Percentiles rank a stretch among this genome's conserved stretches.
phyloP scores from a whole-genome alignment of 1,140 invertebrate species.

The Pseudomyrmex pallidus region DNA sequence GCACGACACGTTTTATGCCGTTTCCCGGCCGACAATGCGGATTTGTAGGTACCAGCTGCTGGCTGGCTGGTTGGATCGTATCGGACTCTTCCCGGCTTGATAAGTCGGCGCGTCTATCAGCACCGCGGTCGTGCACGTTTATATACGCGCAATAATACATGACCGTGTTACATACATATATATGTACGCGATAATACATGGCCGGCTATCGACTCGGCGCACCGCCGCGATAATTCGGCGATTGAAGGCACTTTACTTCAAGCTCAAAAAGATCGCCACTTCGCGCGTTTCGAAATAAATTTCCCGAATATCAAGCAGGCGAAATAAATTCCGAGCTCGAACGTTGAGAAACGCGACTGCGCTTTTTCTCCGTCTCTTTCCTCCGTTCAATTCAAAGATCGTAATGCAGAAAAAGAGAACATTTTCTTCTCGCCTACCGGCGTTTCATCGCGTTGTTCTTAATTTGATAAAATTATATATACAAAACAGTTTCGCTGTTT shows the following conservation, averaged over 20 bases:
- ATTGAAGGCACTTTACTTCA: conserved; percentile 8
- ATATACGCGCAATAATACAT: conserved; percentile 36
- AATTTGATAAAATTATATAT: too few relatives aligned
- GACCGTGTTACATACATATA: not conserved
- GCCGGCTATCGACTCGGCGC: conserved; percentile 27
- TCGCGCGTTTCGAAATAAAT: too few relatives aligned
- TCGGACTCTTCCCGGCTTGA: conserved; percentile 33
- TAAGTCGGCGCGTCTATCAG: conserved; percentile 37
- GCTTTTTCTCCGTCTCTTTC: too few relatives aligned
- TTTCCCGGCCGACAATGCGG: conserved; percentile 26
- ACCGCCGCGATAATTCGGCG: conserved; percentile 32
- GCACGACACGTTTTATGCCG: conserved; percentile 22
- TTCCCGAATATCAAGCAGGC: too few relatives aligned
- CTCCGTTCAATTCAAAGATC: too few relatives aligned
- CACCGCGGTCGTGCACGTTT: not conserved
- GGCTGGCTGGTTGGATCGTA: conserved; percentile 17
- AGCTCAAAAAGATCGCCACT: too few relatives aligned
- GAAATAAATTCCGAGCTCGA: too few relatives aligned
- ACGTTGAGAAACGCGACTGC: too few relatives aligned
- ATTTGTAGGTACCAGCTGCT: conserved; percentile 25
- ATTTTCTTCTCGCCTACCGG: too few relatives aligned
- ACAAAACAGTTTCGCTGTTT: too few relatives aligned
- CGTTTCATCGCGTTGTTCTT: too few relatives aligned
- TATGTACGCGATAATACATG: conserved; percentile 34
- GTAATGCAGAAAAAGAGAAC: too few relatives aligned